Conservation (phyloP, 2,797 vertebrate genomes). For the Pseudochirops cupreus region DNA sequence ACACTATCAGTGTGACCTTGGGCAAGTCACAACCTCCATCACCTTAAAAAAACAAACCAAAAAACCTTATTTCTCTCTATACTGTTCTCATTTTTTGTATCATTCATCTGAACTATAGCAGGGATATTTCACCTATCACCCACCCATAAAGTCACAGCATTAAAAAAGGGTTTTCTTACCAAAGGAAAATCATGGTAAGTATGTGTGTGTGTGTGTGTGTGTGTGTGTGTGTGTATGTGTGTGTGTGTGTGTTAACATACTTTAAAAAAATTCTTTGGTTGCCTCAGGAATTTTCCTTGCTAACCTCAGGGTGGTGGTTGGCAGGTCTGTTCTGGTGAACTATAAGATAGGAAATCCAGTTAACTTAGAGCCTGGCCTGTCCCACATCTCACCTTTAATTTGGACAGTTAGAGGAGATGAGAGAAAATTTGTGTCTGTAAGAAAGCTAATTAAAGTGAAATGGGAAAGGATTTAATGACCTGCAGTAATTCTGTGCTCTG, state of each 20-base stretch:
- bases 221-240: neutral
- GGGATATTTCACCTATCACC: neutral
- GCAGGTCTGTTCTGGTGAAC: neutral
- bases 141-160: neutral
- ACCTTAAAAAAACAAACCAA: too few relatives aligned
- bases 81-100: neutral
- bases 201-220: neutral
- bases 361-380: neutral
- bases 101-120: neutral
- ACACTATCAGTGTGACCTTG: neutral
- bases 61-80: neutral
- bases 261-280: neutral
- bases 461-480: constrained; percentile 41
- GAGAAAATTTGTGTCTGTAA: constrained; percentile 17
- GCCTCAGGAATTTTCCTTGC: neutral
- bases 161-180: neutral
- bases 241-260: neutral
- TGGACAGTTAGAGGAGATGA: constrained; percentile 50
- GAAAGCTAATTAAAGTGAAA: constrained; percentile 56
- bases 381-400: constrained; percentile 48
- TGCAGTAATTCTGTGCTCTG: constrained; percentile 44
- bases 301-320: neutral
- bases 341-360: neutral
- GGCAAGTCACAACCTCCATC: neutral
- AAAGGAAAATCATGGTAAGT: neutral